Conservation (phyloP, 2,888 invertebrate species). For the Seira ritae region DNA sequence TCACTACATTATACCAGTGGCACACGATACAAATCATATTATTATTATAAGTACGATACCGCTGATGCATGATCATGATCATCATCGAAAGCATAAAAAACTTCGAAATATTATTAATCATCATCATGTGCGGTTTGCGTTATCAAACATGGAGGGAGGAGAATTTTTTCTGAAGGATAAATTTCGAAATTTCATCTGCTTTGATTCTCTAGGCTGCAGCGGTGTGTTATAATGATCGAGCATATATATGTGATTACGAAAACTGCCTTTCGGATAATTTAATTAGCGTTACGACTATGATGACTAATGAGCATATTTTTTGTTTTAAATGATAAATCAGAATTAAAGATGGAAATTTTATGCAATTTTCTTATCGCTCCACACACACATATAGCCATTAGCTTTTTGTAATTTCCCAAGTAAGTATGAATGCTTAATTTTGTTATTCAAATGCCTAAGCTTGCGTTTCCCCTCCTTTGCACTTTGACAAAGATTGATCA, state of each 20-base stretch:
- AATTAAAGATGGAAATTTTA: too few species aligned
- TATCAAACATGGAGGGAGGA: neutral
- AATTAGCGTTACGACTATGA: too few species aligned
- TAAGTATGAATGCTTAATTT: neutral
- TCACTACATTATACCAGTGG: conserved; percentile 7
- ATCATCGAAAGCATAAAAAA: conserved; percentile 11
- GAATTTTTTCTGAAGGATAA: conserved; percentile 53
- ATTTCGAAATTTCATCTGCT: conserved; percentile 40
- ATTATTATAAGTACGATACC: neutral
- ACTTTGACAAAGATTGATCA: neutral
- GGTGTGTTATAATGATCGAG: neutral
- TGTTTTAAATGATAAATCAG: too few species aligned
- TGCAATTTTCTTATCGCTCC: too few species aligned
- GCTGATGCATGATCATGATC: conserved; percentile 3
- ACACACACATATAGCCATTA: too few species aligned
- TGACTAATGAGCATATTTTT: too few species aligned
- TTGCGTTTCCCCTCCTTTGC: neutral
- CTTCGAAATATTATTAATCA: conserved; percentile 2
- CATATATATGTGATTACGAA: too few species aligned
- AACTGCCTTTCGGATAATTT: too few species aligned
- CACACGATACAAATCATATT: conserved; percentile 26
- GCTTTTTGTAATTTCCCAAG: neutral
- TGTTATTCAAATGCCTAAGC: neutral
- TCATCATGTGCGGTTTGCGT: conserved; percentile 10
- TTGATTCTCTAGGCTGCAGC: too few species aligned